Evolutionary conservation across 2,113 vertebrate species (phyloP).

Genomic region (Salminus brasiliensis): DNA sequence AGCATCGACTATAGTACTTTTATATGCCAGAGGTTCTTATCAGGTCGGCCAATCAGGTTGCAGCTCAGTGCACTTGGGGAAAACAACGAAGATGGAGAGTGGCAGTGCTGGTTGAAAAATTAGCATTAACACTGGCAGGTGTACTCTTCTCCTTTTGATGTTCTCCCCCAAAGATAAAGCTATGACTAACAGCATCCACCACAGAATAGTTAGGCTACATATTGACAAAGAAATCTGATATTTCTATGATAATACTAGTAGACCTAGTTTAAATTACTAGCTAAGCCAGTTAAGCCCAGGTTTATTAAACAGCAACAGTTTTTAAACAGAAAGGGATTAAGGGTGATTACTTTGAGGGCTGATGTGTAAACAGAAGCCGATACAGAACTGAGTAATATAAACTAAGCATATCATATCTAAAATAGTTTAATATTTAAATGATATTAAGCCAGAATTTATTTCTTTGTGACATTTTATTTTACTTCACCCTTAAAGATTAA

Average conservation of each 20-base stretch:
- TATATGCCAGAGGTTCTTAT: neutral
- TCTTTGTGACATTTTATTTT: no score
- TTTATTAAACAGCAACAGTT: no score
- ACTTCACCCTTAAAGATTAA: no score
- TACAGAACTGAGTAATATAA: no score
- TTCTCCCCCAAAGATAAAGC: neutral
- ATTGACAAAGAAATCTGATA: neutral
- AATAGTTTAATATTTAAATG: no score
- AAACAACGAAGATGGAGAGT: neutral
- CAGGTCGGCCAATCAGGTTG: neutral
- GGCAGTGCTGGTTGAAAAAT: neutral
- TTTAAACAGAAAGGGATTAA: no score
- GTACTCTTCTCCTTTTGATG: neutral
- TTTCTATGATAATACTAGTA: neutral
- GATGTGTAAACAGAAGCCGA: no score
- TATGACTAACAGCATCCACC: neutral
- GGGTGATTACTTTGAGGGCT: no score
- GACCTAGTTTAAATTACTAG: neutral
- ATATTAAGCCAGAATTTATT: no score
- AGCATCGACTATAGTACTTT: neutral
- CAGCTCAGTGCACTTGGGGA: neutral
- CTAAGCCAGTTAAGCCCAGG: no score
- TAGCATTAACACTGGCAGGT: neutral
- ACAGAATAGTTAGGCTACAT: neutral
- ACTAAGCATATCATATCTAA: no score